Evolutionary conservation across 2,113 vertebrate genomes (phyloP), one percentile per base, ranked within the genome.

Genomic region (Heptranchias perlo): DNA sequence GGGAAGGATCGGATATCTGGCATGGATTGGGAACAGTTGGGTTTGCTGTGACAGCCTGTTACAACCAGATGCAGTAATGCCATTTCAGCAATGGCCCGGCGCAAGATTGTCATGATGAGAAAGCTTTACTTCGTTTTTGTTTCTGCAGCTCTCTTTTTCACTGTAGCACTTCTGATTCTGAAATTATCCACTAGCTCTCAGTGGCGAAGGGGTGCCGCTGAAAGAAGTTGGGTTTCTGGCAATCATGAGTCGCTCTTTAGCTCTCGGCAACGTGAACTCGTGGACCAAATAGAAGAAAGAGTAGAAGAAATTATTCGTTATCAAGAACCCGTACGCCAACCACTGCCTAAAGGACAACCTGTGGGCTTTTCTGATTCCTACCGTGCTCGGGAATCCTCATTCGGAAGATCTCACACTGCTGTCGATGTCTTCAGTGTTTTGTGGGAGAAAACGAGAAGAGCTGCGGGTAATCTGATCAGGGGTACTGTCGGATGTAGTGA

Each of bases 401-500:
- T 35, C 3, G n/a, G n/a, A 94, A 39, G 91, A 3, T 18, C 18
- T 10, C 7, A 14, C 10, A 8, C 6, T 94, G 91, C 16, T 23
- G 61, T 14, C 35, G 4, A 35, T 44, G 52, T 31, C 87, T 25
- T 31, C 28, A 4, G 25, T 13, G 58, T 18, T 14, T 62, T 16
- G 14, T 10, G 21, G n/a, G 58, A 44, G 54, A 39, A 35, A 64
- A 11, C 58, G 14, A 28, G n/a, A 1, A 18, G 91, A 25, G 91
- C n/a, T 39, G 31, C 44, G 10, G 91, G 21, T 1, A 64, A 94
- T 39, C 91, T 23, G 10, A 21, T 28, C 16, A 35, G 4, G 31
- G 91, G 18, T 13, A 44, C 91, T 16, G 96, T 98, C 96, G 98
- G 96, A 18, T 99, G 98, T 96, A 97, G 96, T 23, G 97, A 98